Evolutionary conservation across 2,888 invertebrate species (phyloP), one percentile per base, ranked within the genome.

Genomic region (Podotricha telesiphe): DNA sequence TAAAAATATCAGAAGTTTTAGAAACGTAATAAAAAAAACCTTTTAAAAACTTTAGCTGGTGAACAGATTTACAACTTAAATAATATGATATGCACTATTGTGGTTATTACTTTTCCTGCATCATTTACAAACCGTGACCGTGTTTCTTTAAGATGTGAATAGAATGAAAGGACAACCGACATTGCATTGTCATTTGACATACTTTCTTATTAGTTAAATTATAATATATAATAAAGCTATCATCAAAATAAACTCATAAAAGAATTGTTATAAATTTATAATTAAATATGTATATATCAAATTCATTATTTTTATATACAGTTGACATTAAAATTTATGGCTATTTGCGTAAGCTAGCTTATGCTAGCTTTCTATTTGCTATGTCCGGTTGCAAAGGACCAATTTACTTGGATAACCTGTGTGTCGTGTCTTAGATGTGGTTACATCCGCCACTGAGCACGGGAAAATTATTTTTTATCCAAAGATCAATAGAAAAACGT

Each of bases 341-440:
- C 20, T 10, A 51, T 42, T 51, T n/a, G 72, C 69, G 74, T 69
- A 75, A 75, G 67, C 65, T 40, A 40, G 59, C 50, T 71, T 58
- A 58, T 51, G 59, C 34, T 67, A 67, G 69, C 75, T 74, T 72
- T 75, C 72, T 72, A 74, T 68, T 56, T 65, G 22, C 71, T 19
- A 56, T 69, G 69, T 75, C 74, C 68, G 73, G 68, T 53, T 51
- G 58, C 58, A 45, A 68, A 73, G 74, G 75, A 74, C 66, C 74
- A 71, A 73, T 48, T 68, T 53, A 64, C 50, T 17, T 63, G 59
- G 48, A 61, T 66, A 59, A 69, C 64, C 59, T 68, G 51, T 62
- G 61, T 62, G 50, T 66, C 65, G 58, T 55, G 55, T 59, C 62
- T 55, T 58, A 55, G 50, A 53, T 58, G 50, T 48, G 40, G 58